A percentile compares a stretch with the other conserved stretches of the same genome.
These are phyloP conservation scores for Drosophila phalerata DNA, from an alignment of 2,888 invertebrate genomes.

Conservation along the genomic window DNA sequence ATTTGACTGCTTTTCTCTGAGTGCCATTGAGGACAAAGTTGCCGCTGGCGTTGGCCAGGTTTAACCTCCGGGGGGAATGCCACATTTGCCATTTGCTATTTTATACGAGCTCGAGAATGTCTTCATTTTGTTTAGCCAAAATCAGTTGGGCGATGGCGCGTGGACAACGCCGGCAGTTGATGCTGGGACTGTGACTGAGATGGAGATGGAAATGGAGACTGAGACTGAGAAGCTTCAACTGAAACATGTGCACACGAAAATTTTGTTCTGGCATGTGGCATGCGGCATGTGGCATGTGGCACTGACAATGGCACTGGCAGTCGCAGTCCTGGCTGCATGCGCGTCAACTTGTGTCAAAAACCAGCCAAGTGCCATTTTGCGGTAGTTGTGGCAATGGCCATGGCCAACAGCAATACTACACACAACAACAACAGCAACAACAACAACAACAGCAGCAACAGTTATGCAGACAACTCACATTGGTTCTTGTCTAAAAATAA, in stretches of 20 bases:
- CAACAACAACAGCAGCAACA: conserved; percentile 46
- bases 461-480: conserved; percentile 46
- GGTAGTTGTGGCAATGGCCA: conserved; percentile 66
- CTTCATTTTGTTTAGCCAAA: conserved; percentile 67
- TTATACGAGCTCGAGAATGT: conserved; percentile 47
- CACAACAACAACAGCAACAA: conserved; percentile 9
- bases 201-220: neutral
- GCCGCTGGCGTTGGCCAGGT: conserved; percentile 35
- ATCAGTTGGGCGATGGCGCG: conserved; percentile 67
- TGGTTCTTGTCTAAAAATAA: conserved; percentile 20
- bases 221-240: conserved; percentile 22
- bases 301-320: conserved; percentile 48
- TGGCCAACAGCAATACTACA: conserved; percentile 45
- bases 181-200: conserved; percentile 19
- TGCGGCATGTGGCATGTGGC: conserved; percentile 57
- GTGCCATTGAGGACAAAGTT: conserved; percentile 58
- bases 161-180: conserved; percentile 43
- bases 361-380: conserved; percentile 75
- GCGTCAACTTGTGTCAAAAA: conserved; percentile 71
- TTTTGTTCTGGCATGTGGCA: conserved; percentile 52
- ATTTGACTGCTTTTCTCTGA: conserved; percentile 16
- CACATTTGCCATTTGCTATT: conserved; percentile 46
- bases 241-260: conserved; percentile 53
- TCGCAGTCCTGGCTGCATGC: conserved; percentile 40
- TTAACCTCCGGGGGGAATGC: conserved; percentile 30